A percentile compares a stretch with the other conserved stretches of the same genome.
These are phyloP conservation scores for Pristionchus japonicus DNA, from an alignment of 2,888 invertebrate genomes.

Conservation along the genomic window DNA sequence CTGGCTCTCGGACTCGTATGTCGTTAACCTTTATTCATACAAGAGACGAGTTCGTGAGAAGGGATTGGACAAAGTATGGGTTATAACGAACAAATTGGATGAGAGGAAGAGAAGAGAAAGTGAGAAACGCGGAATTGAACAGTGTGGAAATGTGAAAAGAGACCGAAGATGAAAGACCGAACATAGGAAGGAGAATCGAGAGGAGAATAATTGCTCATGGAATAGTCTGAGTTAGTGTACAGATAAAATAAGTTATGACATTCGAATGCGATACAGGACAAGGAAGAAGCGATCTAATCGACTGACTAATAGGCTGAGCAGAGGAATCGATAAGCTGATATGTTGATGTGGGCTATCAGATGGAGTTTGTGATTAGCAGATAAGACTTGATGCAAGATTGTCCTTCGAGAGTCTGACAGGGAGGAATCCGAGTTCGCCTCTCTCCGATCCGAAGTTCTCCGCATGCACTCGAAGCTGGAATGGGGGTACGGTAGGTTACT, in stretches of 20 bases:
- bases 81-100: slow-evolving; percentile 6
- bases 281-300: slow-evolving; percentile 11
- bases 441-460: slow-evolving; percentile 63
- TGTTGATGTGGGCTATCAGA: neutral
- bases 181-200: slow-evolving; percentile 16
- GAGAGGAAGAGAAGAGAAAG: neutral
- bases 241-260: slow-evolving; percentile 46
- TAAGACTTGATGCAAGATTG: neutral
- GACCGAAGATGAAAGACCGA: slow-evolving; percentile 42
- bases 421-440: slow-evolving; percentile 67
- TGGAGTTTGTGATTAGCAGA: slow-evolving; percentile 19
- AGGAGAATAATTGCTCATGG: neutral
- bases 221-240: neutral
- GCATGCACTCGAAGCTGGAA: slow-evolving; percentile 66
- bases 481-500: neutral
- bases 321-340: neutral
- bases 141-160: neutral
- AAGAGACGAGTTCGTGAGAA: slow-evolving; percentile 15
- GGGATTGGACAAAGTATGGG: slow-evolving; percentile 17
- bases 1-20: slow-evolving; percentile 30
- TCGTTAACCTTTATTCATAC: slow-evolving; percentile 47
- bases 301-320: neutral
- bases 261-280: neutral
- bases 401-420: slow-evolving; percentile 61
- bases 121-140: slow-evolving; percentile 2